phyloP scores from a whole-genome alignment of 2,113 vertebrate species.

The Anolis sagrei region DNA sequence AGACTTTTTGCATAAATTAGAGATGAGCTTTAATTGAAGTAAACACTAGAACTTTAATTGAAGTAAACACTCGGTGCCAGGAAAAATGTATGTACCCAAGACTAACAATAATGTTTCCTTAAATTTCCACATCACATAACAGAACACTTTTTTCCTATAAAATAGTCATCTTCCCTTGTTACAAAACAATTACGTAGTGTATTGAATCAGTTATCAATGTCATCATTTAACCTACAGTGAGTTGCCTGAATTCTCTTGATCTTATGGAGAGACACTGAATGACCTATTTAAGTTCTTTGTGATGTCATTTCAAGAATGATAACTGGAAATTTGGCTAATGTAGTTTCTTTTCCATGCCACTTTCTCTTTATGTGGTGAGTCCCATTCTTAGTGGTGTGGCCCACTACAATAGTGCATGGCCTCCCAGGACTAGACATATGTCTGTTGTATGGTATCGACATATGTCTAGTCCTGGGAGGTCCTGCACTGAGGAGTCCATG shows the following conservation, averaged over 20 bases:
- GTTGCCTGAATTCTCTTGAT: neutral
- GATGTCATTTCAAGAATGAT: neutral
- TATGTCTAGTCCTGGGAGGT: neutral
- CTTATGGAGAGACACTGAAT: neutral
- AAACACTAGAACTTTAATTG: conserved; percentile 14
- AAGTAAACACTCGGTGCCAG: conserved; percentile 1
- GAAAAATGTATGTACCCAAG: neutral
- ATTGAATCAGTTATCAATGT: neutral
- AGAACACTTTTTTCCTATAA: neutral
- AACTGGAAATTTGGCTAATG: neutral
- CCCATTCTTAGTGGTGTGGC: too few relatives aligned
- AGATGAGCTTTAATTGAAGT: conserved; percentile 25
- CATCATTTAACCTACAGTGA: neutral
- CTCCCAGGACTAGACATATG: too few relatives aligned
- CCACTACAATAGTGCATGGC: too few relatives aligned
- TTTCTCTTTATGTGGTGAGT: neutral
- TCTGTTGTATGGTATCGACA: neutral
- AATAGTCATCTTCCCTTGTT: neutral
- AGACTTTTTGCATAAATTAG: conserved; percentile 18
- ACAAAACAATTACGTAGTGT: too few relatives aligned
- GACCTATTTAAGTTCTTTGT: neutral
- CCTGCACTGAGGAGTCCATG: neutral
- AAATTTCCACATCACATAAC: neutral
- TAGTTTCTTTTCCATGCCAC: neutral
- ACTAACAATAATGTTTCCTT: neutral